Evolutionary conservation across 2,113 vertebrate species (phyloP), one percentile per base, ranked within the genome.

Genomic region (Archocentrus centrarchus): DNA sequence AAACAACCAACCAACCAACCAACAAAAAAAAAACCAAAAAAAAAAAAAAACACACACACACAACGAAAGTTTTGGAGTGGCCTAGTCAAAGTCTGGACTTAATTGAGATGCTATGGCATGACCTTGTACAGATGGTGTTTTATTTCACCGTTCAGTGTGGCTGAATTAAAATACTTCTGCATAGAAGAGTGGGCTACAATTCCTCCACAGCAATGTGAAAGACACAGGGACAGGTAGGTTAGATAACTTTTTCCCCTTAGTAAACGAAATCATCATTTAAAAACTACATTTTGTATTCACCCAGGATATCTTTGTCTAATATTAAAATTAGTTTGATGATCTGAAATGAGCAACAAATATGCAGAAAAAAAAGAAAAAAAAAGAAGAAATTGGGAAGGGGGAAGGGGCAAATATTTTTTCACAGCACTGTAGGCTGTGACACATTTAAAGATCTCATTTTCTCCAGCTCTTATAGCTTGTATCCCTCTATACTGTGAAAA

Each of bases 81-180:
- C 39, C 39, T 11, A 11, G 39, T 41, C 10, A 41, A 41, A 41
- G 39, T 41, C 11, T 41, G 39, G 39, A 41, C 39, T 41, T 41
- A 4, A 41, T 11, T 14, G 14, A 64, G 20, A 64, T 64, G 11
- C 62, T 64, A 20, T 14, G 62, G 20, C 35, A 0, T 2, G 0
- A 62, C 32, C 10, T 62, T 20, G 32, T 37, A 62, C 20, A 37
- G 60, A 39, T 8, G 10, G 32, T 62, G 32, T 62, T 37, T 32
- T 32, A 35, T 17, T 62, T 35, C 35, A 17, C 44, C 6, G 2
- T 50, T 15, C 47, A 62, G 9, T 11, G 18, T 37, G 32, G 5
- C 32, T 37, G 18, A 62, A 32, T 62, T 62, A 37, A 37, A 62
- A 37, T 9, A n/a, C 37, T 37, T 62, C 18, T 37, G 20, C 10